Evolutionary conservation across 2,797 vertebrate genomes (phyloP).

Genomic region (Alca torda): DNA sequence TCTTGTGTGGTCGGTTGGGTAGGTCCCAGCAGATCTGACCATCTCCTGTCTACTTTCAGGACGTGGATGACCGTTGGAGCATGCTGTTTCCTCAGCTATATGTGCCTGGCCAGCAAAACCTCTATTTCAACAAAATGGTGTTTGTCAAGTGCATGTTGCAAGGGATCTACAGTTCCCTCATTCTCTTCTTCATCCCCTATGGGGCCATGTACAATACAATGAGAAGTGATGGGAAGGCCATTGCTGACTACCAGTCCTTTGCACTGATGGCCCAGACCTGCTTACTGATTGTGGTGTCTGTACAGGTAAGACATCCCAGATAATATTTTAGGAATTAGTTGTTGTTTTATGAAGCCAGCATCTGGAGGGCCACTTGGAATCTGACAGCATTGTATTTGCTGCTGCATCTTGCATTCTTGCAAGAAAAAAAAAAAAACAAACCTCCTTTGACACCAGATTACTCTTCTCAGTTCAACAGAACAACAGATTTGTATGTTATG

Average conservation of each 20-base stretch:
- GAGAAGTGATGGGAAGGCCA: constrained; percentile 86
- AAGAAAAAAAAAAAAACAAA: neutral
- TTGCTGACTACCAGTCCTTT: constrained; percentile 93
- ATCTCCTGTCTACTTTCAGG: constrained; percentile 74
- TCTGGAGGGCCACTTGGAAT: neutral
- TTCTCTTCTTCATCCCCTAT: constrained; percentile 93
- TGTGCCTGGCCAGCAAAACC: constrained; percentile 87
- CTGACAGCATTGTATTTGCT: neutral
- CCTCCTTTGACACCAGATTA: neutral
- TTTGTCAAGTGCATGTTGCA: constrained; percentile 85
- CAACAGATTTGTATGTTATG: neutral
- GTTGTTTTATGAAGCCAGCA: neutral
- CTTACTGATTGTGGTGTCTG: constrained; percentile 84
- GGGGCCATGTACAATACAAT: constrained; percentile 84
- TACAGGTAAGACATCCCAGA: constrained; percentile 78
- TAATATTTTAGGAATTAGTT: neutral
- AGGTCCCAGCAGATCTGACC: neutral
- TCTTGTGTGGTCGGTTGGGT: neutral
- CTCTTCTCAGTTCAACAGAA: neutral
- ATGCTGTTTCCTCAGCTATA: constrained; percentile 90
- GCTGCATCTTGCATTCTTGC: neutral
- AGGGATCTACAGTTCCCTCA: constrained; percentile 91
- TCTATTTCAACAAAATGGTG: constrained; percentile 87
- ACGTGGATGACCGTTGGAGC: constrained; percentile 92
- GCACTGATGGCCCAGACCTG: constrained; percentile 89